Conservation (phyloP, 2,797 vertebrate species). For the Lithobates sylvaticus region DNA sequence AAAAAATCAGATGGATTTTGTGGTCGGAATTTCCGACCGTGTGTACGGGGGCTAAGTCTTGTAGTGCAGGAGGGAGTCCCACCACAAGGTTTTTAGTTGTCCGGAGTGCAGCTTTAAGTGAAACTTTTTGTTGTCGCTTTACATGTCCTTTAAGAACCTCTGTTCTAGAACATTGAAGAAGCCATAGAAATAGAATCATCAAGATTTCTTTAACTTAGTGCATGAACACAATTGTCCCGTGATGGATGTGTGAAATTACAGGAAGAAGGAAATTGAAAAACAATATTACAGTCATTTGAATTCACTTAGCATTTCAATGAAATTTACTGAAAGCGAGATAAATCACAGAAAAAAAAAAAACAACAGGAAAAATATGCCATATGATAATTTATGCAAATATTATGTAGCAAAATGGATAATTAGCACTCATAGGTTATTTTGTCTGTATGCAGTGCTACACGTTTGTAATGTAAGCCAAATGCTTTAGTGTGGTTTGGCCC, state of each 20-base stretch:
- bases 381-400: conserved; percentile 48
- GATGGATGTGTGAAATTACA: conserved; percentile 40
- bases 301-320: conserved; percentile 39
- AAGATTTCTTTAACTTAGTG: neutral
- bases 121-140: neutral
- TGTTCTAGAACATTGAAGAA: neutral
- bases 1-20: too few species aligned
- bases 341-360: conserved; percentile 8
- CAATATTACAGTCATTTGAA: conserved; percentile 36
- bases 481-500: neutral
- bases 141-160: neutral
- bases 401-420: neutral
- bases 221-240: conserved; percentile 30
- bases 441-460: neutral
- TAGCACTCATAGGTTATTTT: conserved; percentile 18
- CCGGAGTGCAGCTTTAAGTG: neutral
- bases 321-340: conserved; percentile 38
- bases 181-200: neutral
- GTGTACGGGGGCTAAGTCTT: too few species aligned
- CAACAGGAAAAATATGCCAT: neutral
- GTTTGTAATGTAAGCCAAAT: neutral
- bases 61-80: too few species aligned
- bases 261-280: conserved; percentile 15
- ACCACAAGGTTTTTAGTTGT: too few species aligned
- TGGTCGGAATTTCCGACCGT: too few species aligned